Conservation (phyloP, 2,888 invertebrate species). For the Stramonita haemastoma region DNA sequence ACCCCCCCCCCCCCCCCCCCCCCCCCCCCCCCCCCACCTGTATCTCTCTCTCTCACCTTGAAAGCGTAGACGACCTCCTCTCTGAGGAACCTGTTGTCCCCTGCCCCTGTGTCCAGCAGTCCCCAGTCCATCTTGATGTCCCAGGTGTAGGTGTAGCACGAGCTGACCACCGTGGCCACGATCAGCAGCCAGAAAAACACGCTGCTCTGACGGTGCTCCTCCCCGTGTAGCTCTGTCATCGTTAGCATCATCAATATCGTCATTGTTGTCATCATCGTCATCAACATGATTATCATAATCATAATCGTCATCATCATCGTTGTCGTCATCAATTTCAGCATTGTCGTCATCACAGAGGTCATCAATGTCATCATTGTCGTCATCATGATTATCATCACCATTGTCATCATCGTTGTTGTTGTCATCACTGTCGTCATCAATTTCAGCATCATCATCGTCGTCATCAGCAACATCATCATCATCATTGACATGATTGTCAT, state of each 20-base stretch:
- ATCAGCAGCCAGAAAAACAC: conserved; percentile 86
- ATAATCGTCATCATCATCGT: too few species aligned
- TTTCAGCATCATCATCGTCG: not conserved
- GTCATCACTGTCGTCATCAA: not conserved
- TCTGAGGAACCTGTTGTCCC: conserved; percentile 89
- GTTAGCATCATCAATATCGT: not conserved
- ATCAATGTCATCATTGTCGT: too few species aligned
- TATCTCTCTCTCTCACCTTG: conserved; percentile 82
- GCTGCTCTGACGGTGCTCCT: conserved; percentile 65
- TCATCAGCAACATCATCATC: too few species aligned
- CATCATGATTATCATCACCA: too few species aligned
- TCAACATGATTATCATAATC: not conserved
- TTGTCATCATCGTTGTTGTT: too few species aligned
- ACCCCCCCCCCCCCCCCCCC: not conserved
- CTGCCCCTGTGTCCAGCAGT: conserved; percentile 92
- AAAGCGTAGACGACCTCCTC: conserved; percentile 97
- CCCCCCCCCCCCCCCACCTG: not conserved
- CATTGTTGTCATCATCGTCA: not conserved
- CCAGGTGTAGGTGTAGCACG: conserved; percentile 97
- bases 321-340: too few species aligned
- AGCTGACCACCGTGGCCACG: conserved; percentile 86
- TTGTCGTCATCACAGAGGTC: too few species aligned
- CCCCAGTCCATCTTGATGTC: conserved; percentile 99
- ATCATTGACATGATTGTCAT: too few species aligned
- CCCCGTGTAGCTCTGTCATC: conserved; percentile 51